Evolutionary conservation across 2,888 invertebrate species (phyloP).

Genomic region (Clistopyga incitator): DNA sequence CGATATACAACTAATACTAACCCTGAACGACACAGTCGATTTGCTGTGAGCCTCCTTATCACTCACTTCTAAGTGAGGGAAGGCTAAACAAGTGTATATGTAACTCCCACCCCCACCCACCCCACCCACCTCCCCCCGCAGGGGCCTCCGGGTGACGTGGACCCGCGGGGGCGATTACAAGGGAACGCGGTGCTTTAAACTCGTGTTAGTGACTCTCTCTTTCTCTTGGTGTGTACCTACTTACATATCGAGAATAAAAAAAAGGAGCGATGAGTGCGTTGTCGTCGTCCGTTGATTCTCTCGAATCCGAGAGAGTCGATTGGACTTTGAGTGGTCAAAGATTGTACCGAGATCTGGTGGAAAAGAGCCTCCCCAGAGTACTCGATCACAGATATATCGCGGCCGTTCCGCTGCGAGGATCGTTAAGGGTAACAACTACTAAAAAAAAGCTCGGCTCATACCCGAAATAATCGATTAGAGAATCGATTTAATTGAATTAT

Average conservation of each 20-base stretch:
- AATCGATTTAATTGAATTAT: neutral
- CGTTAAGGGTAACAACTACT: slow-evolving; percentile 63
- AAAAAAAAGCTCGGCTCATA: neutral
- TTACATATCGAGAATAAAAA: slow-evolving; percentile 29
- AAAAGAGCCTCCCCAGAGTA: slow-evolving; percentile 78
- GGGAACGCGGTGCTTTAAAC: neutral
- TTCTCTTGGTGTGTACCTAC: neutral
- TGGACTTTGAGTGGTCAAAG: slow-evolving; percentile 83
- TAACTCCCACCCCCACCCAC: no score
- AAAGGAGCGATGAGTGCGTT: slow-evolving; percentile 11
- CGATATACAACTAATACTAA: slow-evolving; percentile 4
- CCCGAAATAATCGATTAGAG: neutral
- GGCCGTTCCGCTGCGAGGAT: slow-evolving; percentile 75
- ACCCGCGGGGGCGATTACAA: slow-evolving; percentile 32
- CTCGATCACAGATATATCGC: slow-evolving; percentile 78
- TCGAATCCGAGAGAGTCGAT: slow-evolving; percentile 69
- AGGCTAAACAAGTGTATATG: neutral
- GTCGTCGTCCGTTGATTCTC: slow-evolving; percentile 52
- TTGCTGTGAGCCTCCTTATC: slow-evolving; percentile 19
- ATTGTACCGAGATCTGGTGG: slow-evolving; percentile 78
- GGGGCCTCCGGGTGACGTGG: slow-evolving; percentile 11
- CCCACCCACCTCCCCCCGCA: no score
- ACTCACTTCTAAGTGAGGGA: neutral
- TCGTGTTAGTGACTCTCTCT: slow-evolving; percentile 3
- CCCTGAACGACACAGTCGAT: neutral